These are phyloP conservation scores for Argyresthia albistria DNA, from an alignment of 2,888 invertebrate genomes.

Conservation along the genomic window DNA sequence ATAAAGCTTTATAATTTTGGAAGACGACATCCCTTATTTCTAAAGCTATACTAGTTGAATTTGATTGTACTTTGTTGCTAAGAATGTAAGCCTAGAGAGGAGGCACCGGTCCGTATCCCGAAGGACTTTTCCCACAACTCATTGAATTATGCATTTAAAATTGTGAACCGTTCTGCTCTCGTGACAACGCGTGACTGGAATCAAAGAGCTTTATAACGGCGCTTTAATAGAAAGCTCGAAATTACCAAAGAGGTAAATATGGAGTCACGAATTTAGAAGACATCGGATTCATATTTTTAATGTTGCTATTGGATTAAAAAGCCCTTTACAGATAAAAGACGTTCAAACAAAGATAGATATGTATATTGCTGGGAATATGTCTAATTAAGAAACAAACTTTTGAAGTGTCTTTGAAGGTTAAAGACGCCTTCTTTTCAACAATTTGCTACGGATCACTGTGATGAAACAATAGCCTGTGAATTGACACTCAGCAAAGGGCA, in stretches of 20 bases:
- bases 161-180: slow-evolving; percentile 12
- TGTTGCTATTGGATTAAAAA: no score
- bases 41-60: not conserved
- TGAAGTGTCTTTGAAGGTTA: no score
- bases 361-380: no score
- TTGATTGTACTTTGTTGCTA: not conserved
- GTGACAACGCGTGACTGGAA: slow-evolving; percentile 14
- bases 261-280: not conserved
- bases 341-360: no score
- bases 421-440: not conserved
- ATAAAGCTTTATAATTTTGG: no score
- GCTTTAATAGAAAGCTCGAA: not conserved
- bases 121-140: slow-evolving; percentile 5
- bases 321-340: no score
- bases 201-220: slow-evolving; percentile 5
- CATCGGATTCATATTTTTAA: no score
- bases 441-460: not conserved
- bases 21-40: no score
- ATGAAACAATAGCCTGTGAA: not conserved
- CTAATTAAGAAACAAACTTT: no score
- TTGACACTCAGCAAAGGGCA: slow-evolving; percentile 21
- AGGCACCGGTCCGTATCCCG: not conserved
- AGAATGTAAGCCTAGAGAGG: not conserved
- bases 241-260: not conserved
- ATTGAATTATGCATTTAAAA: slow-evolving; percentile 15